Evolutionary conservation across 2,113 vertebrate species (phyloP), one percentile per base, ranked within the genome.

Genomic region (Channa argus): DNA sequence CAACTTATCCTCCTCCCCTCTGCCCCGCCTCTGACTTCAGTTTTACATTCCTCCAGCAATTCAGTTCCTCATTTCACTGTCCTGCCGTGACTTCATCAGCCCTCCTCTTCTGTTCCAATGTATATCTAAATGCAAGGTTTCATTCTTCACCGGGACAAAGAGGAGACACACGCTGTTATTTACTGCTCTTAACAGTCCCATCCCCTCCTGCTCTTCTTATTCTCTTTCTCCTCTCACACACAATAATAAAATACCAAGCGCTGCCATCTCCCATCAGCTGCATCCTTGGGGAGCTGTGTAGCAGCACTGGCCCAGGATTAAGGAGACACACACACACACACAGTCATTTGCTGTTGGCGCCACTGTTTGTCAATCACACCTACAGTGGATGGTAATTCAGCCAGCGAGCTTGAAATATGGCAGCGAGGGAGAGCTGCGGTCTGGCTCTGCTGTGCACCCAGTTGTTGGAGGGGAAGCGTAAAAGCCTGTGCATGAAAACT

Each of bases 201-300:
- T 78, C 71, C 66, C 78, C 79, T 83, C 76, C 80, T 45, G 41
- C 73, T 63, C 83, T 50, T 55, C 49, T 64, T 52, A 58, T 80
- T 58, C 64, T 47, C 56, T 36, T 36, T 13, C 66, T 69, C 36
- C 68, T 55, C 82, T 78, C 39, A 38, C 51, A 67, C 80, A 88
- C 82, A 90, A 84, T 82, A 82, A 80, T 83, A 80, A 86, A 89
- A 88, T 77, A 88, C 87, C 81, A 71, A 79, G 88, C 74, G 10
- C 85, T 84, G 85, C 88, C 89, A 79, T 88, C 80, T 85, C 89
- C 71, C 82, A 71, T 91, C 83, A 82, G 77, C 85, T 55, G 85
- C 71, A 55, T 64, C 73, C 72, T 77, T 10, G 75, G 70, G 63
- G 61, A 84, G 75, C 47, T 59, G 64, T 45, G 46, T 71, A 9